Conservation (phyloP, 2,888 invertebrate species). For the Augiades crinisus region DNA sequence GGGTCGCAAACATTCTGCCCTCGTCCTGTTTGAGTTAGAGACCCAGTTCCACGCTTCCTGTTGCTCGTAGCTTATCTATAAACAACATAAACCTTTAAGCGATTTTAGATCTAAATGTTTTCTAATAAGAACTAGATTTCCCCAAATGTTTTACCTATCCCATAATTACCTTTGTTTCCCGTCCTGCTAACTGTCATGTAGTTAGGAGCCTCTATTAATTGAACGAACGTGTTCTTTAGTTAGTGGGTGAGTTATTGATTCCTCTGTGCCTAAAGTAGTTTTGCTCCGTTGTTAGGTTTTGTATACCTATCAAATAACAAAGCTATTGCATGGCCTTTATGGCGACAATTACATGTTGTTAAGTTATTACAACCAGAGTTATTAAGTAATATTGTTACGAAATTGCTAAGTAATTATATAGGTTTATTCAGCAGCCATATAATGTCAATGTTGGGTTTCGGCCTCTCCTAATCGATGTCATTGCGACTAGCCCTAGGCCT, state of each 20-base stretch:
- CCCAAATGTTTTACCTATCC: not conserved
- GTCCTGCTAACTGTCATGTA: constrained; percentile 12
- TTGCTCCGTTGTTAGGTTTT: too few relatives aligned
- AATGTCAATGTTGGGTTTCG: not conserved
- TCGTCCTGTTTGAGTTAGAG: constrained; percentile 31
- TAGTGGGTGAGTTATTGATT: constrained; percentile 9
- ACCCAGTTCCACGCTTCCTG: constrained; percentile 28
- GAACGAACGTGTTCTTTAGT: constrained; percentile 14
- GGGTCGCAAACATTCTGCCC: constrained; percentile 25
- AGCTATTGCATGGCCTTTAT: too few relatives aligned
- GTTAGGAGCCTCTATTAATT: constrained; percentile 15
- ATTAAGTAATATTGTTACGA: too few relatives aligned
- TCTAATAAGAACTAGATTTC: not conserved
- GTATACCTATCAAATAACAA: not conserved
- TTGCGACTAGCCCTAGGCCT: too few relatives aligned
- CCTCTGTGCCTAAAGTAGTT: not conserved
- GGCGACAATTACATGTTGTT: too few relatives aligned
- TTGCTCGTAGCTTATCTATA: constrained; percentile 24
- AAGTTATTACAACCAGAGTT: too few relatives aligned
- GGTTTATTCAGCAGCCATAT: too few relatives aligned
- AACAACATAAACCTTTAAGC: not conserved
- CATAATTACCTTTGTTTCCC: constrained; percentile 4
- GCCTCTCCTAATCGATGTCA: too few relatives aligned
- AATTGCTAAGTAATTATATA: too few relatives aligned
- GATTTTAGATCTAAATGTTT: not conserved